A percentile compares a stretch with the other conserved stretches of the same genome.
Conservation (phyloP, 2,888 invertebrate genomes). For the Horisme vitalbata region DNA sequence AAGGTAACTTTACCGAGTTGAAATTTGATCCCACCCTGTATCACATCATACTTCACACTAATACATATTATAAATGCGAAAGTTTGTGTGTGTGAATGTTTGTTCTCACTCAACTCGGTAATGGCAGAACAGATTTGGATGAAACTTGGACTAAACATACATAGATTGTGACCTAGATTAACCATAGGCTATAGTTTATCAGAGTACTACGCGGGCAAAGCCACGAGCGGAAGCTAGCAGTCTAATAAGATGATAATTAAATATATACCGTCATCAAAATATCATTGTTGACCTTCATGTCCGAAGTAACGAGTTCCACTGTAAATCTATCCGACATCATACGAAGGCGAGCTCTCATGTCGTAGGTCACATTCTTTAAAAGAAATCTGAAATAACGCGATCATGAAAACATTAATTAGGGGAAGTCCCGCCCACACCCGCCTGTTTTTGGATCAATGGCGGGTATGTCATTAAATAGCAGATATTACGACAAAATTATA, state of each 20-base stretch:
- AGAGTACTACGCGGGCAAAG: too few relatives aligned
- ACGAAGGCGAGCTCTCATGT: slow-evolving; percentile 59
- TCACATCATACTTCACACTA: too few relatives aligned
- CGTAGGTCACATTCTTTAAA: slow-evolving; percentile 54
- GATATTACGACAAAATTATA: neutral
- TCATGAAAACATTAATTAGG: slow-evolving; percentile 9
- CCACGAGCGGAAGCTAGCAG: neutral
- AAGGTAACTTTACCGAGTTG: too few relatives aligned
- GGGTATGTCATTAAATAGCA: neutral
- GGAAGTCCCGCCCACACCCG: slow-evolving; percentile 1
- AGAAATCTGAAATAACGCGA: slow-evolving; percentile 49
- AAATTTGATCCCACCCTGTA: too few relatives aligned
- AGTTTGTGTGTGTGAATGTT: too few relatives aligned
- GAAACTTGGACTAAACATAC: too few relatives aligned
- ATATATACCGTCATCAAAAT: slow-evolving; percentile 53
- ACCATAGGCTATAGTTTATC: too few relatives aligned
- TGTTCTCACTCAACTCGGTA: too few relatives aligned
- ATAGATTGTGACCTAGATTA: too few relatives aligned
- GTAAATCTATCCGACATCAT: slow-evolving; percentile 49
- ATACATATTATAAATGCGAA: too few relatives aligned
- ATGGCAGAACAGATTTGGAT: too few relatives aligned
- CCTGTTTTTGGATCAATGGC: neutral
- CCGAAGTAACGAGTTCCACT: slow-evolving; percentile 54
- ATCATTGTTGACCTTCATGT: slow-evolving; percentile 39
- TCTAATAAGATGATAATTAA: neutral